These are phyloP conservation scores for Merops nubicus DNA, from an alignment of 2,113 vertebrate genomes.

Conservation along the genomic window DNA sequence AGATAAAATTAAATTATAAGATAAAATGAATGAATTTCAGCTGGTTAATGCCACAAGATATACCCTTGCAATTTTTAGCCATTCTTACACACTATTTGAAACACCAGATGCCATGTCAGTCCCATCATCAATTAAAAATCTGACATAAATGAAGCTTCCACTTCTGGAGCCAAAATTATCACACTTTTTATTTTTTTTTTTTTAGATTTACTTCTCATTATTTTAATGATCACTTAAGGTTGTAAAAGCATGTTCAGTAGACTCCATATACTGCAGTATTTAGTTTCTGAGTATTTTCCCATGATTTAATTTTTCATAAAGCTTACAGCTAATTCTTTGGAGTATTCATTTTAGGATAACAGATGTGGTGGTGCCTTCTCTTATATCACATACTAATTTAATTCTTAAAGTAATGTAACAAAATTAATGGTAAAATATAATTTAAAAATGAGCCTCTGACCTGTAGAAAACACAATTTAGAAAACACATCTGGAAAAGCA, in stretches of 20 bases:
- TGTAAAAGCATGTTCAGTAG: background rate
- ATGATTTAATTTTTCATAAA: background rate
- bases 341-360: background rate
- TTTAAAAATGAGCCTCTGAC: background rate
- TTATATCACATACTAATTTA: background rate
- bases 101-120: background rate
- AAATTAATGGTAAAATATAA: background rate
- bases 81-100: background rate
- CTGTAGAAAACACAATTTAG: background rate
- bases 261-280: background rate
- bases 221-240: background rate
- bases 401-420: background rate
- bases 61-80: background rate
- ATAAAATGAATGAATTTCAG: background rate
- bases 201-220: background rate
- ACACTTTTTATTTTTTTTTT: background rate
- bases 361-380: background rate
- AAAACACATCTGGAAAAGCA: background rate
- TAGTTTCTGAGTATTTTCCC: background rate
- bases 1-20: no score
- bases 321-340: background rate
- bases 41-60: background rate
- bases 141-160: background rate
- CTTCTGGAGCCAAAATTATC: background rate
- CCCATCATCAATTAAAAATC: background rate